Percentiles rank a stretch among this genome's conserved stretches.
Evolutionary conservation across 2,113 vertebrate species (phyloP).

Genomic region (Percopsis transmontana): DNA sequence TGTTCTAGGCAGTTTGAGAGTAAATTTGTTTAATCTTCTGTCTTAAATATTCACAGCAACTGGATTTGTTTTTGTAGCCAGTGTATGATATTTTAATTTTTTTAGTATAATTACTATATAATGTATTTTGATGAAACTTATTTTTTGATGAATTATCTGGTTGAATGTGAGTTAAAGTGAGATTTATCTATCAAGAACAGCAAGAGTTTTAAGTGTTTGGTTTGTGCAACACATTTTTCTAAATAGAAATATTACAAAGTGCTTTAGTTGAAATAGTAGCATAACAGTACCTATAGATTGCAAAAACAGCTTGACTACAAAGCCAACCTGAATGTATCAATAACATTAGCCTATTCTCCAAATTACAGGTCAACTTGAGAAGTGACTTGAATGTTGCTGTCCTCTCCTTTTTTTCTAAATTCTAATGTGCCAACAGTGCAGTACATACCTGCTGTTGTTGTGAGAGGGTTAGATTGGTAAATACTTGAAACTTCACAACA

Average conservation of each 20-base stretch:
- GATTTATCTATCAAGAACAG: conserved; percentile 57
- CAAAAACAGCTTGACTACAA: conserved; percentile 9
- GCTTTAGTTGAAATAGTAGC: conserved; percentile 28
- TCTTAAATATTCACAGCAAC: conserved; percentile 22
- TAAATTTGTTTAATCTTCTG: conserved; percentile 27
- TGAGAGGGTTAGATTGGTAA: conserved; percentile 17
- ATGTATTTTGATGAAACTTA: conserved; percentile 69
- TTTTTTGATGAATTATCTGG: conserved; percentile 68
- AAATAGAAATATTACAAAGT: conserved; percentile 33
- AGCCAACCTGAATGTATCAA: conserved; percentile 59
- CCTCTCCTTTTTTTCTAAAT: conserved; percentile 9
- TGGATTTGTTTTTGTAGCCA: conserved; percentile 54
- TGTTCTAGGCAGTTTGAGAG: conserved; percentile 1
- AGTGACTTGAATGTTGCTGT: conserved; percentile 38
- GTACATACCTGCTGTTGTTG: conserved; percentile 35
- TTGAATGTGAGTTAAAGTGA: conserved; percentile 49
- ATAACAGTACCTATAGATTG: conserved; percentile 36
- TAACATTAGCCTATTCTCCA: conserved; percentile 16
- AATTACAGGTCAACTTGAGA: conserved; percentile 20
- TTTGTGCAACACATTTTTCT: conserved; percentile 63
- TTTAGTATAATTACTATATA: conserved; percentile 60
- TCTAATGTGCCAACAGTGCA: conserved; percentile 17
- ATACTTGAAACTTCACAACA: conserved; percentile 39
- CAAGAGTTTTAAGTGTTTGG: conserved; percentile 53
- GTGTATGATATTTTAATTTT: conserved; percentile 64